phyloP scores from a whole-genome alignment of 2,113 vertebrate genomes.

The Sinosuthora webbiana region DNA sequence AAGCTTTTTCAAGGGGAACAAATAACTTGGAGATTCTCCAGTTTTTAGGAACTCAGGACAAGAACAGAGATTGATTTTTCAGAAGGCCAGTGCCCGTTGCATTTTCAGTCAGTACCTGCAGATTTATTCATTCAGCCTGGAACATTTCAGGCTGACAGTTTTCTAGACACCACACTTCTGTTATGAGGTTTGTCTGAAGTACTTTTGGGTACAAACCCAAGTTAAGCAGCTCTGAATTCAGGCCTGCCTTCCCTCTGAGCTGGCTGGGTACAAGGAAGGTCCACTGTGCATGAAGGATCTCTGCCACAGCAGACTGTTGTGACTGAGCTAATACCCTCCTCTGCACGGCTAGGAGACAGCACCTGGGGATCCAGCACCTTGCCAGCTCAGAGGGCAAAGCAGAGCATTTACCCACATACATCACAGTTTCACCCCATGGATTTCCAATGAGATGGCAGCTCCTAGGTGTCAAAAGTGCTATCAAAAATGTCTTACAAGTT shows the following conservation, averaged over 20 bases:
- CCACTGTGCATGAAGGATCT: accelerated
- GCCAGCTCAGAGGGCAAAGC: background rate
- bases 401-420: accelerated
- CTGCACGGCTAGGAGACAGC: background rate
- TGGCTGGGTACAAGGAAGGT: background rate
- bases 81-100: background rate
- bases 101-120: background rate
- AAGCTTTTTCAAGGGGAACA: background rate
- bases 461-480: background rate
- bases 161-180: background rate
- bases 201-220: background rate
- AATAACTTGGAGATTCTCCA: background rate
- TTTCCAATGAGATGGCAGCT: background rate
- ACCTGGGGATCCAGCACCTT: background rate
- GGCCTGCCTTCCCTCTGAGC: background rate
- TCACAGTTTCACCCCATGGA: background rate
- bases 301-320: background rate
- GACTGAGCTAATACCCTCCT: background rate
- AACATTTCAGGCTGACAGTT: background rate
- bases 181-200: background rate
- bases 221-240: background rate
- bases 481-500: background rate
- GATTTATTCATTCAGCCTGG: background rate
- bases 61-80: background rate
- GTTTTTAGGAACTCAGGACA: background rate